Evolutionary conservation across 2,888 invertebrate genomes (phyloP).

Genomic region (Aethes cnicana): DNA sequence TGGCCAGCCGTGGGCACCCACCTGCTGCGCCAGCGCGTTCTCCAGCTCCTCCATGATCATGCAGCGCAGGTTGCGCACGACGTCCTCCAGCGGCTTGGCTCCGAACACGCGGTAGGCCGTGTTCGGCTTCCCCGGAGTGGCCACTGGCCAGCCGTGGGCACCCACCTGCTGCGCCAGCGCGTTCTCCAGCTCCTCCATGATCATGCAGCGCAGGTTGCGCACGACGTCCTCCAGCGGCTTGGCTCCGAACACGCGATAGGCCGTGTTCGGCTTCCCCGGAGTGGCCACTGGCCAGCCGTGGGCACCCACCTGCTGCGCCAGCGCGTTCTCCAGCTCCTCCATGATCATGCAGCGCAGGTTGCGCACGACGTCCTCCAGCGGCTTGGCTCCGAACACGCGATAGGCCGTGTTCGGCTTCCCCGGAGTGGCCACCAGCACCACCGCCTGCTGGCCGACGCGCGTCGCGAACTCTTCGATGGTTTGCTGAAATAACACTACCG

Average conservation of each 20-base stretch:
- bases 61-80: constrained; percentile 93
- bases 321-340: constrained; percentile 96
- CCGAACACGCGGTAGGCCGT: constrained; percentile 98
- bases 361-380: constrained; percentile 96
- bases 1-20: constrained; percentile 43
- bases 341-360: constrained; percentile 95
- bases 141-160: constrained; percentile 33
- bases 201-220: constrained; percentile 92
- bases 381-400: constrained; percentile 98
- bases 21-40: constrained; percentile 94
- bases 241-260: constrained; percentile 98
- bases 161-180: constrained; percentile 94
- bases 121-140: constrained; percentile 96
- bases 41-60: constrained; percentile 98
- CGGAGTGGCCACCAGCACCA: constrained; percentile 97
- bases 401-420: constrained; percentile 98
- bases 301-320: constrained; percentile 91
- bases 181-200: constrained; percentile 97
- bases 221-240: constrained; percentile 98
- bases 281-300: no score
- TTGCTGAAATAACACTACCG: no score
- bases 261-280: constrained; percentile 96
- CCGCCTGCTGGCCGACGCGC: constrained; percentile 97
- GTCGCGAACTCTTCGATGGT: constrained; percentile 98
- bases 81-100: constrained; percentile 97